Evolutionary conservation across 2,888 invertebrate genomes (phyloP), one percentile per base, ranked within the genome.

Genomic region (Thymelicus lineola): DNA sequence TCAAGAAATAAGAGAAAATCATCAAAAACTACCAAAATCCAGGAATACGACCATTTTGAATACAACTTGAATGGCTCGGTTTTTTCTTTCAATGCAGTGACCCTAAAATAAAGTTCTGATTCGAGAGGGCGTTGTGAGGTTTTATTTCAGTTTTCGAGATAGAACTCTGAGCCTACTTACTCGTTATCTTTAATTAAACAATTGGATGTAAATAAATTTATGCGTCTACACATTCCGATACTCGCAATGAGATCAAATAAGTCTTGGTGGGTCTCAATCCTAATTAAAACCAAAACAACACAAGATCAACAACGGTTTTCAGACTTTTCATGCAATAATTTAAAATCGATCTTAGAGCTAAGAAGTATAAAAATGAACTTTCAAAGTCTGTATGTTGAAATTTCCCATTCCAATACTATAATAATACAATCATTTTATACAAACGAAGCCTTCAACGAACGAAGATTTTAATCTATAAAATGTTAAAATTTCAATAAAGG

Each of bases 41-140:
- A 62, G 61, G 35, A 50, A 38, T 17, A 64, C 46, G 46, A 62
- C 15, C 38, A n/a, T 53, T 53, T 50, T 64, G 42, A 64, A 64
- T 53, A 64, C 38, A 50, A 55, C 6, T 53, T 55, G 20, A 55
- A 38, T 53, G 20, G 20, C 15, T 50, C 35, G 62, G 17, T 42
- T 42, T 62, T 62, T 64, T 64, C 53, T 53, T 64, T 53, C 15
- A 53, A 55, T 15, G 53, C 53, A 20, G 63, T 55, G 53, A 64
- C 63, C 63, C 20, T 42, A 38, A 14, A 53, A 53, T 53, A 53
- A 35, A 7, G 36, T 57, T 36, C 35, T 38, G 58, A 58, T 58
- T 58, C 28, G 36, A 38, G 38, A 7, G 10, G 10, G 36, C 15
- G 9, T 15, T 38, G 38, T 15, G 36, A 42, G 20, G 4, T 53